Base-by-base conservation (phyloP, 2,113 vertebrate species). In the Brachypteracias leptosomus region DNA sequence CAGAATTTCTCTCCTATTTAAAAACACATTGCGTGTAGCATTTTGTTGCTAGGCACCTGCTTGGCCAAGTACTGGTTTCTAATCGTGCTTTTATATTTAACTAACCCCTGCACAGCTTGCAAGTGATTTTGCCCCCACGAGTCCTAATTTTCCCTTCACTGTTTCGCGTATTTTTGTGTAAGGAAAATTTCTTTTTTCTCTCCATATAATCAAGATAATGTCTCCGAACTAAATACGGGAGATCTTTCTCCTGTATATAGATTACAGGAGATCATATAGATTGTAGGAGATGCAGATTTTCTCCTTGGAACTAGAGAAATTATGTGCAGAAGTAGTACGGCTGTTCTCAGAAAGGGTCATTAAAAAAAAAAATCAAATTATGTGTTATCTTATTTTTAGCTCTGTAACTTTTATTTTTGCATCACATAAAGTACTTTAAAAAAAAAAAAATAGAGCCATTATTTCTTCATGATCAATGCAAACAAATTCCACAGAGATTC, bases 41-140 rank as follows among this genome's bases (percentile, higher is more conserved):
- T 87, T 94, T 91, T 74, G 93, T 98, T 98, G 97, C 98, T 97
- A 97, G 93, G 97, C 66, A 46, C 95, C 95, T 77, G 62, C 79
- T 93, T 87, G 82, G 87, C 85, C 16, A 1, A 95, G 85, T 22
- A 33, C 42, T 91, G 84, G 74, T 89, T 97, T 97, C 75, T 63
- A 96, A 74, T 91, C 13, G 7, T 67, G 28, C 59, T 79, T 85
- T 90, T 94, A 68, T 92, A 85, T 96, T 97, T 95, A 90, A 96
- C 72, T 86, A 95, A 80, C 82, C 94, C 93, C 49, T 67, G 74
- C 79, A 44, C 61, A 83, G 96, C 86, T 88, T 97, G 77, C 12
- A 12, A 95, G 58, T 33, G 78, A 77, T 89, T 97, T 95, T 89
- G 40, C 58, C 90, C 70, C 80, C 71, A 17, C 20, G 67, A 57